Conservation (phyloP, 2,888 invertebrate species). For the Agonum fuliginosum region DNA sequence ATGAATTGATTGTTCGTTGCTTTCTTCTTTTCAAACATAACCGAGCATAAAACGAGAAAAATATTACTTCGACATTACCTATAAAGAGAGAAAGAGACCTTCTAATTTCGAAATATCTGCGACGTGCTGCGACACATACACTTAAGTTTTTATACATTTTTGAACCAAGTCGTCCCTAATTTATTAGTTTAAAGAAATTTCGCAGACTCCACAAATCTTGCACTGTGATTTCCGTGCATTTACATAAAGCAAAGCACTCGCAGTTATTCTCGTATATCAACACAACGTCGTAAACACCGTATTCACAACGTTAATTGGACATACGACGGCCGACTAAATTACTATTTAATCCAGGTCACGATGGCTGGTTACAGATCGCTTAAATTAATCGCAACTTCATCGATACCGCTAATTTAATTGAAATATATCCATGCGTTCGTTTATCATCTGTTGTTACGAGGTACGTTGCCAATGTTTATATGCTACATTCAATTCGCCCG, state of each 20-base stretch:
- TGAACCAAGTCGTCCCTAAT: no score
- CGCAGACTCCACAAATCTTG: no score
- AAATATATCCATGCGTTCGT: slow-evolving; percentile 37
- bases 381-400: slow-evolving; percentile 46
- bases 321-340: slow-evolving; percentile 5
- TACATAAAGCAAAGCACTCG: not conserved
- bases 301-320: slow-evolving; percentile 30
- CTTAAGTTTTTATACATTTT: no score
- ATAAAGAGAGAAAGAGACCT: no score
- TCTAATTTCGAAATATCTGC: no score
- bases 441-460: slow-evolving; percentile 40
- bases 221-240: no score
- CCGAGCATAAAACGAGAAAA: no score
- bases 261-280: not conserved
- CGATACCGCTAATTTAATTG: slow-evolving; percentile 46
- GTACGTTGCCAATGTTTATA: slow-evolving; percentile 10
- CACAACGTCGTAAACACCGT: not conserved
- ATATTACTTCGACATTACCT: no score
- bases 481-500: not conserved
- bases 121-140: no score
- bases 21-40: no score
- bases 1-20: no score
- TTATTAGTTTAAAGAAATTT: no score
- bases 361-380: slow-evolving; percentile 2
- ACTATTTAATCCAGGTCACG: slow-evolving; percentile 47